Percentiles rank a stretch among this genome's conserved stretches.
phyloP scores from a whole-genome alignment of 2,888 invertebrate species.

The Volucella inanis region DNA sequence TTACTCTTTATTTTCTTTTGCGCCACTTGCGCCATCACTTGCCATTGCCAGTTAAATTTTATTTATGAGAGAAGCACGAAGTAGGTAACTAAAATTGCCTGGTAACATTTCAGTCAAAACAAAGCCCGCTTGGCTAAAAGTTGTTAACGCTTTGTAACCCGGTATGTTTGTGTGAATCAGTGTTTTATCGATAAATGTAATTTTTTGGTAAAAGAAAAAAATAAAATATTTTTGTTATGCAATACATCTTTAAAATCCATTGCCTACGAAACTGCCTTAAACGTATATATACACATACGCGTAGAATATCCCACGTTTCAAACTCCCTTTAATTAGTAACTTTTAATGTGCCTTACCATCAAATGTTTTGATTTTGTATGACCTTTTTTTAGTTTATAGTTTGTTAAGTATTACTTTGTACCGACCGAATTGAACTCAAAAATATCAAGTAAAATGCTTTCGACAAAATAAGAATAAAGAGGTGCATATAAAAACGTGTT shows the following conservation, averaged over 20 bases:
- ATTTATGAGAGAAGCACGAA: constrained; percentile 52
- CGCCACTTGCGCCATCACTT: constrained; percentile 30
- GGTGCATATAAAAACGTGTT: background rate
- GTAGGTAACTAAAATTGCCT: constrained; percentile 58
- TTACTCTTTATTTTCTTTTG: constrained; percentile 60
- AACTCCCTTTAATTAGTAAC: constrained; percentile 8
- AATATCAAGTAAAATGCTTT: constrained; percentile 19
- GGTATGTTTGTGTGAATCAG: constrained; percentile 29
- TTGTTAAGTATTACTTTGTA: background rate
- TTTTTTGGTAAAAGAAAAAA: constrained; percentile 27
- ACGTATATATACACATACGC: constrained; percentile 5
- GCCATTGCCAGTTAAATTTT: constrained; percentile 48
- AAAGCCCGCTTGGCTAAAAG: constrained; percentile 66
- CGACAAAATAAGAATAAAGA: constrained; percentile 16
- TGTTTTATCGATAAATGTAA: constrained; percentile 65
- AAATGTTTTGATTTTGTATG: constrained; percentile 44
- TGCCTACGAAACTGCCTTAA: constrained; percentile 12
- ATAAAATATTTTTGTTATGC: constrained; percentile 50
- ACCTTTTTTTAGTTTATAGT: constrained; percentile 29
- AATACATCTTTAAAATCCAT: constrained; percentile 24
- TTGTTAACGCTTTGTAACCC: constrained; percentile 39
- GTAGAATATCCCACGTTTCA: background rate
- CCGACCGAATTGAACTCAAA: constrained; percentile 1
- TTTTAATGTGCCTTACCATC: constrained; percentile 32
- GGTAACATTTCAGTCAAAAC: constrained; percentile 74